Conservation (phyloP, 2,888 invertebrate species). For the Stegophylla sp. region DNA sequence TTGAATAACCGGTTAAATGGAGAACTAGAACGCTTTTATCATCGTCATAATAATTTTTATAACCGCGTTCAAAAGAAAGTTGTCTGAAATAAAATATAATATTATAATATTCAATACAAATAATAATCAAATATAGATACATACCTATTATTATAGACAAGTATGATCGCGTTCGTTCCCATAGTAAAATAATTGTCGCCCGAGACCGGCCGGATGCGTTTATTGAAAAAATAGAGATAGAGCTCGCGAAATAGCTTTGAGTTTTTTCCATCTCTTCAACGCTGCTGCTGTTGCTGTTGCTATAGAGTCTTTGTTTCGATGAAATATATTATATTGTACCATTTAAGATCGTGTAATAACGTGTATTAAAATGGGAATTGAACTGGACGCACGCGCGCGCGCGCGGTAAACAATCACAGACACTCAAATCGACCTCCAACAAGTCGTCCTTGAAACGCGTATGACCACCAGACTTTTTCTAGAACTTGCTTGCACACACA, state of each 20-base stretch:
- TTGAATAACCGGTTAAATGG: constrained; percentile 5
- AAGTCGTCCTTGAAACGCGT: constrained; percentile 41
- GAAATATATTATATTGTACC: no score
- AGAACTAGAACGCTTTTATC: neutral
- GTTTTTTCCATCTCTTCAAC: neutral
- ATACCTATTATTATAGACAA: no score
- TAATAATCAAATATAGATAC: neutral
- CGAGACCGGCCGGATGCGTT: neutral
- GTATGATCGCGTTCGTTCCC: neutral
- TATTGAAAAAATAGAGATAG: neutral
- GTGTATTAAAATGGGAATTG: no score
- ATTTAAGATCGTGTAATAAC: no score
- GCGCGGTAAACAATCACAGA: constrained; percentile 18
- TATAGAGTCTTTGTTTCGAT: no score
- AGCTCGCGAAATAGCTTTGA: neutral
- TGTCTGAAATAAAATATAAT: neutral
- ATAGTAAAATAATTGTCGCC: neutral
- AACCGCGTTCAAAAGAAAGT: constrained; percentile 11
- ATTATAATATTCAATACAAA: neutral
- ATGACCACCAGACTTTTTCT: constrained; percentile 42
- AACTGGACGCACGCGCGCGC: neutral
- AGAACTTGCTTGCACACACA: constrained; percentile 1
- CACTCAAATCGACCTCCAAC: constrained; percentile 20
- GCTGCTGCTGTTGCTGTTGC: no score
- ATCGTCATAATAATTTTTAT: no score